Evolutionary conservation across 2,797 vertebrate species (phyloP).

Genomic region (Parauchenoglanis ngamensis): DNA sequence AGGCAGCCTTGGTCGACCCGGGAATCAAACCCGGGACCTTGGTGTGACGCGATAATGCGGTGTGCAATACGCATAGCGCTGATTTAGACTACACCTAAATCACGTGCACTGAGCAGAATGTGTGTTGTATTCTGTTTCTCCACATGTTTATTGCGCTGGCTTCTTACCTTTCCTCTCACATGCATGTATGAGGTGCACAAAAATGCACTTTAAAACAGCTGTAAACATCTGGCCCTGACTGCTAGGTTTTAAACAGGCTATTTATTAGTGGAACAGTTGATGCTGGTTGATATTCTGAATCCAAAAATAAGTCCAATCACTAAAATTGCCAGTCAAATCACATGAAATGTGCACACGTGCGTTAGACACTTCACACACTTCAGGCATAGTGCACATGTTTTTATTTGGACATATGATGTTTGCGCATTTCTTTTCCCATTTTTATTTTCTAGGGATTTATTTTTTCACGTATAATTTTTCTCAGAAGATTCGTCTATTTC

Average conservation of each 20-base stretch:
- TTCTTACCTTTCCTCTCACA: not conserved
- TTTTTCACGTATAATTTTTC: not conserved
- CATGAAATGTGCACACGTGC: not conserved
- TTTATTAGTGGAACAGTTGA: not conserved
- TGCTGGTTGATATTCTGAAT: not conserved
- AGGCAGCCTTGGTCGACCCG: no score
- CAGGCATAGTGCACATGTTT: not conserved
- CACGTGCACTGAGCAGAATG: not conserved
- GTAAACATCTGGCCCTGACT: slow-evolving; percentile 4
- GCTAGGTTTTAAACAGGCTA: not conserved
- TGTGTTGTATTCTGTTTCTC: not conserved
- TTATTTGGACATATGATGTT: not conserved
- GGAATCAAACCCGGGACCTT: no score
- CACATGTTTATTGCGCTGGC: not conserved
- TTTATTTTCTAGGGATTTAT: not conserved
- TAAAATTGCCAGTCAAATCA: not conserved
- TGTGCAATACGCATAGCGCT: not conserved
- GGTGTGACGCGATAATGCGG: not conserved
- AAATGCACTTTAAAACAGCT: not conserved
- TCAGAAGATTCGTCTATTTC: not conserved
- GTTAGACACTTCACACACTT: not conserved
- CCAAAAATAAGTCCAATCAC: not conserved
- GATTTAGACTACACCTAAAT: not conserved
- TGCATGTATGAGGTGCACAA: not conserved
- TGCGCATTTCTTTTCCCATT: not conserved